A percentile compares a stretch with the other conserved stretches of the same genome.
Conservation (phyloP, 2,113 vertebrate species). For the Trematocara marginatum region DNA sequence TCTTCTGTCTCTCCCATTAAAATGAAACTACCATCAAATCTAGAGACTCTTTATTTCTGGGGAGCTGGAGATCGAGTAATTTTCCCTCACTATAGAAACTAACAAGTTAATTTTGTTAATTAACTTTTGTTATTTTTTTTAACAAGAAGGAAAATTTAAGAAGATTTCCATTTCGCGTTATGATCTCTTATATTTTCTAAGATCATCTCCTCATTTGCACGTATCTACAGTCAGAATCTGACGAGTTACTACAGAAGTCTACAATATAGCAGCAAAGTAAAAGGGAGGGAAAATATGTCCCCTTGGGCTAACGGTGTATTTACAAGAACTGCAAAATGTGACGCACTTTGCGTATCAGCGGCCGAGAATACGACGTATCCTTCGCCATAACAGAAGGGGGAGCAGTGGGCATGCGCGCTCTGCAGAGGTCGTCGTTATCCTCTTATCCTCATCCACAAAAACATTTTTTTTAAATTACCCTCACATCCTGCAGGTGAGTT, state of each 20-base stretch:
- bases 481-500: conserved; percentile 13
- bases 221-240: not conserved
- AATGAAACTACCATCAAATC: not conserved
- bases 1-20: not conserved
- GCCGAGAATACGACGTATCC: conserved; percentile 16
- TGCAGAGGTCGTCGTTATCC: conserved; percentile 14
- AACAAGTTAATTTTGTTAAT: not conserved
- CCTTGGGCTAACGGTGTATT: not conserved
- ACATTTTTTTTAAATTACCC: not conserved
- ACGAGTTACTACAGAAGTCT: not conserved
- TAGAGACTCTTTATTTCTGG: not conserved
- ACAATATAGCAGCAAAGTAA: not conserved
- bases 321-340: not conserved
- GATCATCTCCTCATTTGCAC: not conserved
- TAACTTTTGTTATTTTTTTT: not conserved
- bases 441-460: not conserved
- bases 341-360: not conserved
- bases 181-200: not conserved
- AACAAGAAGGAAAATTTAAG: not conserved
- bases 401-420: conserved; percentile 37
- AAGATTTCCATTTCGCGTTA: not conserved
- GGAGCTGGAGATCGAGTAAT: not conserved
- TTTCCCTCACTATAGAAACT: not conserved
- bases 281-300: not conserved
- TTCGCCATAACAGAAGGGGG: not conserved